These are phyloP conservation scores for Chaetorhynchus papuensis DNA, from an alignment of 2,113 vertebrate species.

Conservation along the genomic window DNA sequence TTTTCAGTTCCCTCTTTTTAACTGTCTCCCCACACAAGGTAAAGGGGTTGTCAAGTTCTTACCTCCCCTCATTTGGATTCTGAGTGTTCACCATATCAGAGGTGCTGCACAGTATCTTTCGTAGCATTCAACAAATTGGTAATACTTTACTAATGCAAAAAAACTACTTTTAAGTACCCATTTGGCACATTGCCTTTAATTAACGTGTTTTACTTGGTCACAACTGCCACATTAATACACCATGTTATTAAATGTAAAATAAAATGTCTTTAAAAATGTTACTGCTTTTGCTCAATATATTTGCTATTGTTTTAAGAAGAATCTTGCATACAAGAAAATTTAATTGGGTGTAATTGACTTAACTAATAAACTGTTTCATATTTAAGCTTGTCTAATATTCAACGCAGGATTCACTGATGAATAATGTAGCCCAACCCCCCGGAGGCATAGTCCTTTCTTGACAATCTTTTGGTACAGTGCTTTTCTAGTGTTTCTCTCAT, in stretches of 20 bases:
- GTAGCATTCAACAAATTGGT: neutral
- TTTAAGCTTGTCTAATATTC: neutral
- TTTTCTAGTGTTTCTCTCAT: neutral
- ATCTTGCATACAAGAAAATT: neutral
- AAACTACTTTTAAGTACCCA: neutral
- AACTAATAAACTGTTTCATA: neutral
- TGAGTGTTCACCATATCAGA: neutral
- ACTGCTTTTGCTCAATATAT: neutral
- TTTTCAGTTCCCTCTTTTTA: neutral
- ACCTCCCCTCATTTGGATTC: rapidly evolving
- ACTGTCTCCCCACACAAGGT: neutral
- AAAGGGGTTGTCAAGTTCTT: neutral
- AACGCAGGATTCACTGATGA: neutral
- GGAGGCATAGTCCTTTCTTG: neutral
- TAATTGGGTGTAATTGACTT: neutral
- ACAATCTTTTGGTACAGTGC: neutral
- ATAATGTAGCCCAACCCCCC: neutral
- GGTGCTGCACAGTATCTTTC: neutral
- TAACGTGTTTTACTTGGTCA: neutral
- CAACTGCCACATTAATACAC: neutral
- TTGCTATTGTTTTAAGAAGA: neutral
- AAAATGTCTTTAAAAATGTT: neutral
- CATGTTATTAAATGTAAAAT: neutral
- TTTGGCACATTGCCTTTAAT: neutral
- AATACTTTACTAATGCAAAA: neutral